A percentile compares a stretch with the other conserved stretches of the same genome.
Conservation (phyloP, 2,797 vertebrate genomes). For the Ctenopoma multispine region DNA sequence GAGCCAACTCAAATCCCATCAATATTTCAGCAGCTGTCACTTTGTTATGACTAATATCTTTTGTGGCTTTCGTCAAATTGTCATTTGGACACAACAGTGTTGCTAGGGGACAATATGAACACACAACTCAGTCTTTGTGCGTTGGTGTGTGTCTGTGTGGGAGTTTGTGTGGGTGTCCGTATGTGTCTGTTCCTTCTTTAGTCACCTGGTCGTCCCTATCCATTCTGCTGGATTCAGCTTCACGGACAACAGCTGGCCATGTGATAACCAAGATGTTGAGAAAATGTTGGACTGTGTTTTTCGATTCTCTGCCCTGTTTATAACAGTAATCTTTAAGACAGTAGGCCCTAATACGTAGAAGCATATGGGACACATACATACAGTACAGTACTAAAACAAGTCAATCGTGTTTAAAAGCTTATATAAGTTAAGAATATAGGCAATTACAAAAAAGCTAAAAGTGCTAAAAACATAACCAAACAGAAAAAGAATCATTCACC, state of each 20-base stretch:
- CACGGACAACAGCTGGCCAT: conserved; percentile 23
- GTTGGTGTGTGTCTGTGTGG: conserved; percentile 3
- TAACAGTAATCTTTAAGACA: conserved; percentile 16
- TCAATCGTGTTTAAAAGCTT: too few species aligned
- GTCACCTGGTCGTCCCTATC: conserved; percentile 49
- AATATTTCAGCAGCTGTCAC: conserved; percentile 63
- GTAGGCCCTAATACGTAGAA: not conserved
- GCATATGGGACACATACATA: too few species aligned
- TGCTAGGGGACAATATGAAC: conserved; percentile 47
- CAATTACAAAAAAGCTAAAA: not conserved
- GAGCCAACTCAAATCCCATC: conserved; percentile 46
- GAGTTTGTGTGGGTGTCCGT: conserved; percentile 10
- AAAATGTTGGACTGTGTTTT: conserved; percentile 39
- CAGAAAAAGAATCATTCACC: too few species aligned
- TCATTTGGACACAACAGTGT: conserved; percentile 48
- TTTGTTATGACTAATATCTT: conserved; percentile 57
- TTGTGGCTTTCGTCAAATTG: conserved; percentile 68
- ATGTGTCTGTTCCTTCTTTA: conserved; percentile 17
- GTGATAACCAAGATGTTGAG: conserved; percentile 33
- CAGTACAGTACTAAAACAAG: too few species aligned
- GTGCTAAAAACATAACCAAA: too few species aligned
- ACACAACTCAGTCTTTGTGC: conserved; percentile 7
- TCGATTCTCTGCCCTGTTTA: conserved; percentile 42
- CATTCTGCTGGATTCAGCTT: conserved; percentile 35
- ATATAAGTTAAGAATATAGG: not conserved